Evolutionary conservation across 2,888 invertebrate species (phyloP), one percentile per base, ranked within the genome.

Genomic region (Mythimna pallens): DNA sequence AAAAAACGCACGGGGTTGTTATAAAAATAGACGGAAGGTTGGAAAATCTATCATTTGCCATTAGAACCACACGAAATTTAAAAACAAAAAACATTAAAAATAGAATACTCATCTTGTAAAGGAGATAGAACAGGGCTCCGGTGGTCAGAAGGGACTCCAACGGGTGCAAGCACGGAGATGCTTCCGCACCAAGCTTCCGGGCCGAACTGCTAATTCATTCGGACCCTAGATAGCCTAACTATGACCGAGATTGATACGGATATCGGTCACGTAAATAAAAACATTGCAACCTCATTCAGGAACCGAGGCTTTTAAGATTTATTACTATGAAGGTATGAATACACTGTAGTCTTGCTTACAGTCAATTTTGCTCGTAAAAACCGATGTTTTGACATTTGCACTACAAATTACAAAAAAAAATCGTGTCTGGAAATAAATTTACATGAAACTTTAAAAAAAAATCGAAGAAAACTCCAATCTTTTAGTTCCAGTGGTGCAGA

Each of bases 51-150:
- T 40, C 1, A n/a, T 2, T 50, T 8, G 5, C 34, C 22, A 57
- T 14, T 40, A 10, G 30, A 25, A 2, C 7, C 25, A 34, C n/a
- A 34, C 12, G 10, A 34, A 57, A 77, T 40, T 20, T 1, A 22
- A 25, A 3, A 3, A 47, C 25, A 6, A 30, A 54, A n/a, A 36
- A 58, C 10, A 34, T 22, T 22, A 8, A 43, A 59, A 47, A 79
- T n/a, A 47, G 4, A 47, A 43, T 71, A 74, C 80, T 74, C 80
- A 74, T 54, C 80, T 79, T 47, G n/a, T 14, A 54, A 12, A n/a
- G 8, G 25, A 34, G 14, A 36, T 22, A 8, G 25, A 47, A 36
- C 47, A 54, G 59, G 58, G 34, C 43, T 52, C 58, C 40, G 12
- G 9, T 1, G 25, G 36, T 50, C 5, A 12, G 25, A 43, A 71